Percentiles rank a stretch among this genome's conserved stretches.
phyloP scores from a whole-genome alignment of 2,797 vertebrate genomes.

The Alcedo atthis region DNA sequence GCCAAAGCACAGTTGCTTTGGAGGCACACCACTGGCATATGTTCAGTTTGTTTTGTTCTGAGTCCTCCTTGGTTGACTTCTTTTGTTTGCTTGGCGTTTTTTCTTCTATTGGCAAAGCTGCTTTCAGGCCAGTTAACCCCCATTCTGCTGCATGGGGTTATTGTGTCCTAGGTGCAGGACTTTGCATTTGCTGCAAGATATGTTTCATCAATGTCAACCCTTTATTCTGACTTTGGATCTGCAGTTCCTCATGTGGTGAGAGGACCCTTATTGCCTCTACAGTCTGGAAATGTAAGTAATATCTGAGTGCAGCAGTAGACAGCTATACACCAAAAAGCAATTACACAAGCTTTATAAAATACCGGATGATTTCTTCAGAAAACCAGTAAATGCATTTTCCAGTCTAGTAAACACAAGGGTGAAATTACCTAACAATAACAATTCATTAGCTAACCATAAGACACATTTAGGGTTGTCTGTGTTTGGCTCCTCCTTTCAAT shows the following conservation, averaged over 20 bases:
- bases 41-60: neutral
- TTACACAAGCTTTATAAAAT: neutral
- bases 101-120: neutral
- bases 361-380: neutral
- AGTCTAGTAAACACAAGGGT: neutral
- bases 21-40: neutral
- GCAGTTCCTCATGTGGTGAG: neutral
- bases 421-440: neutral
- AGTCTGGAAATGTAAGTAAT: neutral
- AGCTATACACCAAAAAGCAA: neutral
- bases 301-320: neutral
- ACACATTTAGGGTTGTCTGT: neutral
- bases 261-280: neutral
- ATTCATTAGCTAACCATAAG: neutral
- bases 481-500: neutral
- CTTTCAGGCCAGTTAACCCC: neutral
- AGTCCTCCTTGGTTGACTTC: neutral
- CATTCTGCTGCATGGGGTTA: neutral
- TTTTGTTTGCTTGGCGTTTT: accelerated
- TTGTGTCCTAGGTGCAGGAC: neutral
- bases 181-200: neutral
- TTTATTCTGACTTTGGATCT: neutral
- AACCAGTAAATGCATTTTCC: neutral
- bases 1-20: neutral
- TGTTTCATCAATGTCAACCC: neutral